phyloP scores from a whole-genome alignment of 2,113 vertebrate genomes.

The Pipa parva region DNA sequence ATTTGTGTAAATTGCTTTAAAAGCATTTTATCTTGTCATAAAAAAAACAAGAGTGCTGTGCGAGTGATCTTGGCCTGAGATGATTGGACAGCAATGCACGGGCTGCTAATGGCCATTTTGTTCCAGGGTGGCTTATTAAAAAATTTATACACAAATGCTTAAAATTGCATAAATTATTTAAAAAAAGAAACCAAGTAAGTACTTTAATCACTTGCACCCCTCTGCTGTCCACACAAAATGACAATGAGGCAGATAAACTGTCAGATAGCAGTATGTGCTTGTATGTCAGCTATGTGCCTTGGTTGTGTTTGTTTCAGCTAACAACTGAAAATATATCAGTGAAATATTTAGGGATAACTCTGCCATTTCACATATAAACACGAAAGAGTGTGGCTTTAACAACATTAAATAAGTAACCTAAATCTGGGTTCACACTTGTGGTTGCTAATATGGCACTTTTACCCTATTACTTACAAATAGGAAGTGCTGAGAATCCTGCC shows the following conservation, averaged over 20 bases:
- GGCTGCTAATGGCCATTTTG: constrained; percentile 99
- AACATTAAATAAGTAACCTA: no score
- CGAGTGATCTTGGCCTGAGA: constrained; percentile 98
- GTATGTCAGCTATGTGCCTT: background rate
- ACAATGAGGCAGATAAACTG: constrained; percentile 52
- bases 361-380: no score
- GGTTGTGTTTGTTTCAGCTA: no score
- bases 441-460: no score
- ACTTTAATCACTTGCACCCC: constrained; percentile 67
- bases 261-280: constrained; percentile 3
- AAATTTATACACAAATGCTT: constrained; percentile 99
- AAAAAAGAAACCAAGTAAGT: constrained; percentile 90
- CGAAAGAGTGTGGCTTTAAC: no score
- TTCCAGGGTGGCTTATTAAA: constrained; percentile 99
- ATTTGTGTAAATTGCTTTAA: constrained; percentile 99
- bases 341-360: no score
- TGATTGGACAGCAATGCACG: constrained; percentile 99
- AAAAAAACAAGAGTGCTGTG: constrained; percentile 79
- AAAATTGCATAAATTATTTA: constrained; percentile 99
- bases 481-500: no score
- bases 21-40: constrained; percentile 99
- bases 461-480: no score
- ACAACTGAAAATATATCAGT: background rate
- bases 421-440: no score
- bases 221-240: constrained; percentile 47